Percentiles rank a stretch among this genome's conserved stretches.
Evolutionary conservation across 2,888 invertebrate species (phyloP).

Genomic region (Scelioninae gen. 1): DNA sequence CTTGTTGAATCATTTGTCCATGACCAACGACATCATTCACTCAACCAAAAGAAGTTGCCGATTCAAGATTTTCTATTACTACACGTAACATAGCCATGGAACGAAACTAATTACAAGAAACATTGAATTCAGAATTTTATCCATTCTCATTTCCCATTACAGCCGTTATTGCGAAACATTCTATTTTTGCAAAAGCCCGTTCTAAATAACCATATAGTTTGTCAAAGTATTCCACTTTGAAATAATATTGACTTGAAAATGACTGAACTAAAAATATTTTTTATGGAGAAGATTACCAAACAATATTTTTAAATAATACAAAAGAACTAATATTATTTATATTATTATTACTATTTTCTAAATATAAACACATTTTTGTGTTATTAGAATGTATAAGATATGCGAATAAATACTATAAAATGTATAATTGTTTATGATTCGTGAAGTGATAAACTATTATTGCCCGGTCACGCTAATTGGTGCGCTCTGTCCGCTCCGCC

Average conservation of each 20-base stretch:
- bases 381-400: too few relatives aligned
- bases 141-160: slow-evolving; percentile 39
- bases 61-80: slow-evolving; percentile 34
- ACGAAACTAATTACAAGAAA: slow-evolving; percentile 50
- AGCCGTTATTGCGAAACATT: slow-evolving; percentile 30
- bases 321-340: neutral
- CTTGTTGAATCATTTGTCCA: slow-evolving; percentile 62
- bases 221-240: neutral
- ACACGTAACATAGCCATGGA: slow-evolving; percentile 44
- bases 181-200: slow-evolving; percentile 32
- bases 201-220: slow-evolving; percentile 45
- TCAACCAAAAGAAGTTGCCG: slow-evolving; percentile 55
- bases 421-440: neutral
- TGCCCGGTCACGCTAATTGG: slow-evolving; percentile 43
- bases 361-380: too few relatives aligned
- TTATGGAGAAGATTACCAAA: neutral
- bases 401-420: too few relatives aligned
- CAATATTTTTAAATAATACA: neutral
- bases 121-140: slow-evolving; percentile 48
- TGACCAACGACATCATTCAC: slow-evolving; percentile 51
- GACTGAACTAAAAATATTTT: neutral
- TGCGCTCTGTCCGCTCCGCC: slow-evolving; percentile 39
- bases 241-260: neutral
- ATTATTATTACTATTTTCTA: too few relatives aligned
- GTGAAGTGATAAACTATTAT: slow-evolving; percentile 34